Base-by-base conservation (phyloP, 2,888 invertebrate species). In the Alentia gelatinosa region DNA sequence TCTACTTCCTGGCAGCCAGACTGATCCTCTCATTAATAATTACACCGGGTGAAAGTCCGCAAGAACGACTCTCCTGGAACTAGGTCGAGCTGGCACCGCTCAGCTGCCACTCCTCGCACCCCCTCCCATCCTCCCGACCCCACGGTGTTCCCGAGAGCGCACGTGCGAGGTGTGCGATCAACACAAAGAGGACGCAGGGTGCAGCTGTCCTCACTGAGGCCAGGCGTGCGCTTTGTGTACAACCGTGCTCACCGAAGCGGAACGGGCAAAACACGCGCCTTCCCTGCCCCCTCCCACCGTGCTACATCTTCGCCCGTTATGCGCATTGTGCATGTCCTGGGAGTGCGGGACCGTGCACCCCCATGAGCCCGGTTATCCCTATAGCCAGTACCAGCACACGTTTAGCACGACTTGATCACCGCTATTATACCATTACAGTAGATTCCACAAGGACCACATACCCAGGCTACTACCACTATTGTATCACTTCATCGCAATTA, bases 221-320 rank as follows among this genome's bases (percentile, higher is more conserved):
- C 68, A 68, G 33, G 68, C 68, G n/a, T n/a, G 23, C 9, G 56
- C 68, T 68, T 68, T 68, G 68, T 68, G 68, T 68, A 68, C 68
- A 68, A 68, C 68, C 30, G 68, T 68, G 68, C 68, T 68, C 68
- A 68, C n/a, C 33, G n/a, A 15, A 12, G 68, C 68, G 68, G 68
- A 68, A 68, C 68, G 68, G 33, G 26, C 30, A 68, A 68, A 68
- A 68, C 68, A 68, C 68, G 33, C 68, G 68, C 33, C 68, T n/a
- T 26, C 68, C n/a, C 68, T 12, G 30, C 15, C 68, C 68, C 30
- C 26, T 9, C 63, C 5, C 63, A 12, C 47, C 3, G 23, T 12
- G 56, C 56, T 56, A n/a, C 56, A n/a, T 19, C 9, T 56, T n/a
- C n/a, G 3, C 47, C 56, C 56, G n/a, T 56, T n/a, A 56, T 19